Conservation (phyloP, 2,797 vertebrate species). For the Darevskia nairensis region DNA sequence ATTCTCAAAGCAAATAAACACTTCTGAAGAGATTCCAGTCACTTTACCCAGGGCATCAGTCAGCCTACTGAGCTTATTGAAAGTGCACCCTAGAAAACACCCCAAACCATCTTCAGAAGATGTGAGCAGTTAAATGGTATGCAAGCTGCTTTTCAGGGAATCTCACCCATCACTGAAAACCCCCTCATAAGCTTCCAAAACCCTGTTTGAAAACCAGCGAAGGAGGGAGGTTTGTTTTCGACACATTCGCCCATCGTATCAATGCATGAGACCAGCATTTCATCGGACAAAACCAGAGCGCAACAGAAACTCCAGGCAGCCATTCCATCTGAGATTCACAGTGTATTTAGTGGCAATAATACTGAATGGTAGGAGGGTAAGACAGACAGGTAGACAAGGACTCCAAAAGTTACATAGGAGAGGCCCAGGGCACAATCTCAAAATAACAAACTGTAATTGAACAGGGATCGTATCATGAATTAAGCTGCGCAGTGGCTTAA, state of each 20-base stretch:
- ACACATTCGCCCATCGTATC: neutral
- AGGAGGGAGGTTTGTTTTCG: neutral
- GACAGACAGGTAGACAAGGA: constrained; percentile 12
- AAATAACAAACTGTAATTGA: constrained; percentile 3
- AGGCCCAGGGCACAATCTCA: constrained; percentile 5
- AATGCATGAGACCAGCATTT: constrained; percentile 10
- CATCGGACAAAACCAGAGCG: neutral
- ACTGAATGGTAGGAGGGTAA: constrained; percentile 44
- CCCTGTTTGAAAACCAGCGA: neutral
- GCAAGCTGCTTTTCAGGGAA: neutral
- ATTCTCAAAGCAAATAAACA: too few species aligned
- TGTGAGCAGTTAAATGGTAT: neutral
- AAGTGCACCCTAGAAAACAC: too few species aligned
- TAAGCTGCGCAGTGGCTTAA: neutral
- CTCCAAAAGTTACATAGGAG: neutral
- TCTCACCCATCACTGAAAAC: neutral
- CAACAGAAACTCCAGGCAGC: constrained; percentile 11
- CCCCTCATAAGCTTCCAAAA: neutral
- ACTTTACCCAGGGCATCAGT: neutral
- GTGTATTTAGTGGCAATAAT: constrained; percentile 50
- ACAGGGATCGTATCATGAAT: neutral
- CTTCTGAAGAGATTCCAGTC: neutral
- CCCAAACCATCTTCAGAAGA: too few species aligned
- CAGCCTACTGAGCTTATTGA: neutral
- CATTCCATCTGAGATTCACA: constrained; percentile 15